A percentile compares a stretch with the other conserved stretches of the same genome.
Evolutionary conservation across 1,140 invertebrate genomes (phyloP).

Genomic region (Dendroctonus valens): DNA sequence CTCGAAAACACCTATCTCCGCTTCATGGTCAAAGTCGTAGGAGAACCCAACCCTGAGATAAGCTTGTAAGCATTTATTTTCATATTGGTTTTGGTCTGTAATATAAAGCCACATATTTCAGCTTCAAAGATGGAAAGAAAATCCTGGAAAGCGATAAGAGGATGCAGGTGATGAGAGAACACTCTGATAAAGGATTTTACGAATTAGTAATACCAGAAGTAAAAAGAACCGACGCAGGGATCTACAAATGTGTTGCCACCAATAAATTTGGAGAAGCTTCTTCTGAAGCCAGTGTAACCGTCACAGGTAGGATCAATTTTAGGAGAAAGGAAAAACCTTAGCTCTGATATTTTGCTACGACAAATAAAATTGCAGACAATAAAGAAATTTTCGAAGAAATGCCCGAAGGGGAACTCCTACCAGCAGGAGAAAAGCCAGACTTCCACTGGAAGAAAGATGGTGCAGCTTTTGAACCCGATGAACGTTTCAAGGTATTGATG

Average conservation of each 20-base stretch:
- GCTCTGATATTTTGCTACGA: not conserved
- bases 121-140: conserved; percentile 78
- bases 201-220: conserved; percentile 87
- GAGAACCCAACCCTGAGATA: conserved; percentile 79
- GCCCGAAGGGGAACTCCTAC: conserved; percentile 62
- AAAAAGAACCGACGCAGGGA: conserved; percentile 75
- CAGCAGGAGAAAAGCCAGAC: conserved; percentile 74
- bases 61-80: conserved; percentile 72
- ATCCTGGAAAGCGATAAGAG: conserved; percentile 68
- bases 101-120: conserved; percentile 48
- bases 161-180: conserved; percentile 71
- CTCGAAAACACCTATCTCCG: conserved; percentile 82
- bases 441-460: conserved; percentile 93
- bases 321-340: not conserved
- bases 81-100: not conserved
- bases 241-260: conserved; percentile 81
- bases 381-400: conserved; percentile 78
- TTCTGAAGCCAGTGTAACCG: conserved; percentile 74
- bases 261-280: conserved; percentile 81
- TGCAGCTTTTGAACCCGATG: conserved; percentile 83
- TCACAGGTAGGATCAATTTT: conserved; percentile 61
- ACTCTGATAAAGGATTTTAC: conserved; percentile 81
- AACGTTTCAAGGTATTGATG: conserved; percentile 90
- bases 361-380: conserved; percentile 58
- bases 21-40: conserved; percentile 87